Evolutionary conservation across 2,113 vertebrate genomes (phyloP).

Genomic region (Melanostigma gelatinosum): DNA sequence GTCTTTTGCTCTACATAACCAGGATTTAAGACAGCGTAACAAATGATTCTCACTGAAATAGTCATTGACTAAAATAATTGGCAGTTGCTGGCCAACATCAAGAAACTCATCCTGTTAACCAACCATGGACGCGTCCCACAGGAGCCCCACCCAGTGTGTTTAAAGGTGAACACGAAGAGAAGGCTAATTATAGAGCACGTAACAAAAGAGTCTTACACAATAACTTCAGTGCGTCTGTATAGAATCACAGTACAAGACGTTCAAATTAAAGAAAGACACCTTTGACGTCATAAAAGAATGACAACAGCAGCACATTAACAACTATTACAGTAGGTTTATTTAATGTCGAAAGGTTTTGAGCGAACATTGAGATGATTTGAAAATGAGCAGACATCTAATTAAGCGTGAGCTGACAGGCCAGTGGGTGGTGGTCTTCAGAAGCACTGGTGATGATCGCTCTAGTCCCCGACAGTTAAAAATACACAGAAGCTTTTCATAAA

Average conservation of each 20-base stretch:
- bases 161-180: background rate
- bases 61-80: background rate
- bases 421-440: constrained; percentile 46
- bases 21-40: background rate
- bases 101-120: background rate
- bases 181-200: background rate
- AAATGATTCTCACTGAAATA: background rate
- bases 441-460: background rate
- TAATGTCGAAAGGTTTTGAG: background rate
- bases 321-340: constrained; percentile 56
- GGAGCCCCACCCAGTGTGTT: background rate
- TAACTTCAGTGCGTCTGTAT: background rate
- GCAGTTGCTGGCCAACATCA: background rate
- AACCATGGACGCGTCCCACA: background rate
- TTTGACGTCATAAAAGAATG: background rate
- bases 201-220: background rate
- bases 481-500: background rate
- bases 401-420: constrained; percentile 45
- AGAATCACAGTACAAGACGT: background rate
- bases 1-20: background rate
- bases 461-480: background rate
- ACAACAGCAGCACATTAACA: constrained; percentile 7
- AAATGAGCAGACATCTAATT: background rate
- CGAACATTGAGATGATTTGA: background rate
- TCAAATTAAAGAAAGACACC: background rate